A percentile compares a stretch with the other conserved stretches of the same genome.
These are phyloP conservation scores for Centropristis striata DNA, from an alignment of 2,113 vertebrate genomes.

Conservation along the genomic window DNA sequence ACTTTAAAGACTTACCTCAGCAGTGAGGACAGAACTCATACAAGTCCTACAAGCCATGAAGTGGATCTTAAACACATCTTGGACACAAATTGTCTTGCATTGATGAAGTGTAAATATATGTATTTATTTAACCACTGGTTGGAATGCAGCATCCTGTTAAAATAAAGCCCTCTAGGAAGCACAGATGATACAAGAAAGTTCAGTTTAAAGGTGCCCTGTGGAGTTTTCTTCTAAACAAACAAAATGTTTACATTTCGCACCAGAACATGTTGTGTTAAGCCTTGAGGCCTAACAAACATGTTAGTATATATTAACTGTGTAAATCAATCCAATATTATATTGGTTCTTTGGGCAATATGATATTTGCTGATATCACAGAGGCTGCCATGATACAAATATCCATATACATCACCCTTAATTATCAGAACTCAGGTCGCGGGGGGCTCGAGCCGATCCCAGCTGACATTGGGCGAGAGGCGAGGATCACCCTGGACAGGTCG, in stretches of 20 bases:
- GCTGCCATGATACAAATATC: too few relatives aligned
- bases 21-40: background rate
- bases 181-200: background rate
- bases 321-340: too few relatives aligned
- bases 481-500: too few relatives aligned
- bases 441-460: too few relatives aligned
- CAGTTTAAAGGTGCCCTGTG: background rate
- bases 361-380: too few relatives aligned
- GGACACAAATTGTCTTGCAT: background rate
- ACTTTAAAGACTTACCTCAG: background rate
- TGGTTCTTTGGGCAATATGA: too few relatives aligned
- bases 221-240: background rate
- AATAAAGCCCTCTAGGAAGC: background rate
- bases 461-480: too few relatives aligned
- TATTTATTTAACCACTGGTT: background rate
- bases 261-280: background rate
- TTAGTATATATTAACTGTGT: too few relatives aligned
- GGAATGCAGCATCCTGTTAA: background rate
- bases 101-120: background rate
- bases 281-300: background rate
- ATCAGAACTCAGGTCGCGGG: too few relatives aligned
- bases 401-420: too few relatives aligned
- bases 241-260: background rate
- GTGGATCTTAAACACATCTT: background rate
- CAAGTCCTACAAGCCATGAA: background rate